These are phyloP conservation scores for Furcifer pardalis DNA, from an alignment of 2,797 vertebrate species.

Conservation along the genomic window DNA sequence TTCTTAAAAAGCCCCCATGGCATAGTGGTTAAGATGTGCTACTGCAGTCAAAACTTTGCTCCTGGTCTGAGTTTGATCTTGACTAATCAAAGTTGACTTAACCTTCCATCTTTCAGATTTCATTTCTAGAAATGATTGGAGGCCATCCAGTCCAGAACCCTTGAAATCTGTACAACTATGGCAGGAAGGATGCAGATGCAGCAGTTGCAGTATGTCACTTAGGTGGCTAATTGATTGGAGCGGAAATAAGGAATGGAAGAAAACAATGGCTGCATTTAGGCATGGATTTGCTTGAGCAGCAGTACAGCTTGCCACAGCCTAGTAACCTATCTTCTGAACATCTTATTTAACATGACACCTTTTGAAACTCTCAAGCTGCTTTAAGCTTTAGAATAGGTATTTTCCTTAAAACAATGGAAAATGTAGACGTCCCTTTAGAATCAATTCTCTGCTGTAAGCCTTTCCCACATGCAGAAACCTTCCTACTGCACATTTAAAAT, in stretches of 20 bases:
- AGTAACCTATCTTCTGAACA: background rate
- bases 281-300: background rate
- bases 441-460: slow-evolving; percentile 11
- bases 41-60: too few species aligned
- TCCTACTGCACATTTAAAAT: slow-evolving; percentile 34
- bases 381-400: background rate
- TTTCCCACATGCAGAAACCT: slow-evolving; percentile 33
- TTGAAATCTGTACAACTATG: background rate
- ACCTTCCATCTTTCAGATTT: too few species aligned
- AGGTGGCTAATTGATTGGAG: background rate
- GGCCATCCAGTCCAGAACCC: background rate
- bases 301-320: background rate
- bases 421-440: background rate
- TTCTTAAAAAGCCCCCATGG: too few species aligned
- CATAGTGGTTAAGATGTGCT: too few species aligned
- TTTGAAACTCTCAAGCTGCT: slow-evolving; percentile 1
- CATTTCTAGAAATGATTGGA: background rate
- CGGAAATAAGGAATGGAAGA: background rate
- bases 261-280: background rate
- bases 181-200: background rate
- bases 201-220: background rate
- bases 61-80: too few species aligned
- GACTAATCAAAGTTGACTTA: too few species aligned
- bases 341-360: background rate
- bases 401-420: background rate